Conservation (phyloP, 2,888 invertebrate species). For the Rhagophthalmus giganteus region DNA sequence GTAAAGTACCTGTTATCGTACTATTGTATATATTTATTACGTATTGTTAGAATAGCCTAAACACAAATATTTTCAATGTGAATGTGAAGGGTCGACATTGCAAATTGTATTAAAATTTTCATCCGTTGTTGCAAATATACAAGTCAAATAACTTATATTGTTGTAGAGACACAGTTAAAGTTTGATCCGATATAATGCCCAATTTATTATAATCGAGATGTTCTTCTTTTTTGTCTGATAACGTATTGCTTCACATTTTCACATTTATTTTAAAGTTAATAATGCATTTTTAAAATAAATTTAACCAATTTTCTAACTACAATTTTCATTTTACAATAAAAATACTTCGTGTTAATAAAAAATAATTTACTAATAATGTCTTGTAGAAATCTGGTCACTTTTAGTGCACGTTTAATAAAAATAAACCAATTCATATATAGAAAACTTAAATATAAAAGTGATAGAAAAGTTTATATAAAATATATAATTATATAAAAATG, state of each 20-base stretch:
- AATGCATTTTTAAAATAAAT: neutral
- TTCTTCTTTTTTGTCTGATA: too few species aligned
- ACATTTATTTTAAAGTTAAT: neutral
- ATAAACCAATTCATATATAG: neutral
- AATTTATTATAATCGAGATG: too few species aligned
- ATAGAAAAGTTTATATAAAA: constrained; percentile 17
- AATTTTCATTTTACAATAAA: neutral
- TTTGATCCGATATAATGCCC: too few species aligned
- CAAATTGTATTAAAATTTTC: neutral
- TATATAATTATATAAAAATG: constrained; percentile 17
- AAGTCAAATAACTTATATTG: neutral
- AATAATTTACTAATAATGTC: neutral
- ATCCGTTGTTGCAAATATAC: neutral
- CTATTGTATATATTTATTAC: constrained; percentile 4
- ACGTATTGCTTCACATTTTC: neutral
- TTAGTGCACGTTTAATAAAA: neutral
- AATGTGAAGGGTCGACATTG: neutral
- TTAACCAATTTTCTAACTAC: neutral
- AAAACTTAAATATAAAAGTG: constrained; percentile 7
- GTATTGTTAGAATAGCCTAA: neutral
- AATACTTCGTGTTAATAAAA: neutral
- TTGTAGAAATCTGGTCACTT: neutral
- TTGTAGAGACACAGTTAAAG: neutral
- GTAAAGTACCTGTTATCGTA: constrained; percentile 26
- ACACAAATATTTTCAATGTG: neutral